phyloP scores from a whole-genome alignment of 2,888 invertebrate genomes.

The Euzetes globulus region DNA sequence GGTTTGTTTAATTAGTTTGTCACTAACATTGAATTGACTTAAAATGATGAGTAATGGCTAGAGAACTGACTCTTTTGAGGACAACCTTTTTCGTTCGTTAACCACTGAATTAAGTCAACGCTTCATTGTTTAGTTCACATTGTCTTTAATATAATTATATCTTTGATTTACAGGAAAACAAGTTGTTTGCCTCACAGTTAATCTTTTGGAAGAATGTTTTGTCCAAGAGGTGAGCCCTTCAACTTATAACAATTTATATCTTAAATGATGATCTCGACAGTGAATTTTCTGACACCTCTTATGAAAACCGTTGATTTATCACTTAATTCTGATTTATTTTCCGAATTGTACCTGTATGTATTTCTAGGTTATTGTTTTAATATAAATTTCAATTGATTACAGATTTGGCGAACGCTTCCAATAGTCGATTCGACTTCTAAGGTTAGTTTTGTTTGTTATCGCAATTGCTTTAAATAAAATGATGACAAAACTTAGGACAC shows the following conservation, averaged over 20 bases:
- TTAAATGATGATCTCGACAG: neutral
- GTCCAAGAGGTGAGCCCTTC: too few species aligned
- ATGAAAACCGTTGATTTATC: neutral
- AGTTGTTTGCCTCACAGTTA: too few species aligned
- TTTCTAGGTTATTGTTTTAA: too few species aligned
- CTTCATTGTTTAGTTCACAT: neutral
- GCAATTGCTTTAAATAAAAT: neutral
- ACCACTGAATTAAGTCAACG: neutral
- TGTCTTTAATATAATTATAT: neutral
- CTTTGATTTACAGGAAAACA: too few species aligned
- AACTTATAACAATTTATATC: too few species aligned
- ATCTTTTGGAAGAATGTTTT: too few species aligned
- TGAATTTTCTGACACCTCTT: slow-evolving; percentile 13
- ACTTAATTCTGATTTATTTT: neutral
- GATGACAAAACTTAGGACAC: slow-evolving; percentile 24
- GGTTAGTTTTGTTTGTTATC: neutral
- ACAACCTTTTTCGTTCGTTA: neutral
- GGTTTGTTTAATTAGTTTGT: neutral
- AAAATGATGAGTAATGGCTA: slow-evolving; percentile 8
- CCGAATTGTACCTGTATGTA: too few species aligned
- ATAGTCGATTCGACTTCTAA: neutral
- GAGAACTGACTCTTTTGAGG: neutral
- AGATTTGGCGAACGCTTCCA: too few species aligned
- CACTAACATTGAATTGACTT: neutral
- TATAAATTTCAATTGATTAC: too few species aligned